Percentiles rank a stretch among this genome's conserved stretches.
Conservation (phyloP, 2,888 invertebrate genomes). For the Heliconius ethilla region DNA sequence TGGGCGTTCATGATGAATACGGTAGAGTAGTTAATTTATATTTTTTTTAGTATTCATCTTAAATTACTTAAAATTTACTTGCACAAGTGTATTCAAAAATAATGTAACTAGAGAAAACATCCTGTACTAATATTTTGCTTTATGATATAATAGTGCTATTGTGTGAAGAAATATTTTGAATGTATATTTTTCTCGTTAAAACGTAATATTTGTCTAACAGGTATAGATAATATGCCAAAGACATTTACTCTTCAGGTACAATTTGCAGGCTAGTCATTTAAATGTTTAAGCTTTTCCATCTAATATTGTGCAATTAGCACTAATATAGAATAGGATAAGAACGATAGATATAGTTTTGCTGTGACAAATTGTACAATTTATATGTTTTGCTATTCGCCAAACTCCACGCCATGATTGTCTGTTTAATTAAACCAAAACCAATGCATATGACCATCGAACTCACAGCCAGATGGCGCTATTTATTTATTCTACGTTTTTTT, state of each 20-base stretch:
- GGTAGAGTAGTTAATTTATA: too few species aligned
- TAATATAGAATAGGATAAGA: slow-evolving; percentile 2
- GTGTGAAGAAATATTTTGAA: background rate
- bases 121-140: background rate
- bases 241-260: slow-evolving; percentile 37
- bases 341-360: background rate
- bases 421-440: too few species aligned
- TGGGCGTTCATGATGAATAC: too few species aligned
- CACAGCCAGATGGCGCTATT: too few species aligned
- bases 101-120: too few species aligned
- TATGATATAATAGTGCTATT: background rate
- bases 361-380: slow-evolving; percentile 10
- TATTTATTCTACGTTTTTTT: too few species aligned
- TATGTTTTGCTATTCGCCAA: background rate
- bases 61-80: slow-evolving; percentile 3
- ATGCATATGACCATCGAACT: too few species aligned
- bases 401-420: too few species aligned
- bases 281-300: slow-evolving; percentile 46
- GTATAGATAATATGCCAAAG: slow-evolving; percentile 40
- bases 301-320: slow-evolving; percentile 52
- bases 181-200: background rate
- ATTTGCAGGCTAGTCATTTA: slow-evolving; percentile 43
- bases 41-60: background rate
- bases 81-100: background rate
- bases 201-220: background rate